Evolutionary conservation across 2,888 invertebrate species (phyloP).

Genomic region (Rhagonycha fulva): DNA sequence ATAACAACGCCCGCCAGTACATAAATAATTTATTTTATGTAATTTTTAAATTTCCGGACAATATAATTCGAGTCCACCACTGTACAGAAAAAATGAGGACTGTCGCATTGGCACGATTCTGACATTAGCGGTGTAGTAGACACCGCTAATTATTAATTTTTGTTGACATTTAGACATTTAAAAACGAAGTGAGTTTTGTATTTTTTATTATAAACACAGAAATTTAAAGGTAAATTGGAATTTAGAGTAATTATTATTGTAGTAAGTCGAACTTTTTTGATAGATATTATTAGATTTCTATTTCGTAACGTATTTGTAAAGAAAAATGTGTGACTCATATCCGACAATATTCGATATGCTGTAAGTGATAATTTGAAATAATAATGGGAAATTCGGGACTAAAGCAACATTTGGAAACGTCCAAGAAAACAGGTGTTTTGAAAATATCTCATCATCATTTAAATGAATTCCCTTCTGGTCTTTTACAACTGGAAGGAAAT

Average conservation of each 20-base stretch:
- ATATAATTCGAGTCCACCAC: background rate
- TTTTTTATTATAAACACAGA: background rate
- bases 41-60: background rate
- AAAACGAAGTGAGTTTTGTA: slow-evolving; percentile 5
- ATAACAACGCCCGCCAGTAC: too few species aligned
- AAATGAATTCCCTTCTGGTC: slow-evolving; percentile 75
- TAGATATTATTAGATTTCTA: background rate
- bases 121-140: background rate
- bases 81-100: background rate
- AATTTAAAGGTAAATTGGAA: background rate
- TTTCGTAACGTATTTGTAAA: background rate
- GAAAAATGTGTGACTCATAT: background rate
- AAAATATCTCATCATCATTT: slow-evolving; percentile 84
- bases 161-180: slow-evolving; percentile 12
- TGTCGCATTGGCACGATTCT: background rate
- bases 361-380: background rate
- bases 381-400: slow-evolving; percentile 88
- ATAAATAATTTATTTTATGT: too few species aligned
- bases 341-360: background rate
- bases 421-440: slow-evolving; percentile 92
- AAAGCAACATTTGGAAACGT: slow-evolving; percentile 92
- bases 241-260: background rate
- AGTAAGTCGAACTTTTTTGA: background rate
- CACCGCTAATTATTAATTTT: background rate
- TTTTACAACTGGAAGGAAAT: slow-evolving; percentile 67